A percentile compares a stretch with the other conserved stretches of the same genome.
These are phyloP conservation scores for Salminus brasiliensis DNA, from an alignment of 2,113 vertebrate genomes.

Conservation along the genomic window DNA sequence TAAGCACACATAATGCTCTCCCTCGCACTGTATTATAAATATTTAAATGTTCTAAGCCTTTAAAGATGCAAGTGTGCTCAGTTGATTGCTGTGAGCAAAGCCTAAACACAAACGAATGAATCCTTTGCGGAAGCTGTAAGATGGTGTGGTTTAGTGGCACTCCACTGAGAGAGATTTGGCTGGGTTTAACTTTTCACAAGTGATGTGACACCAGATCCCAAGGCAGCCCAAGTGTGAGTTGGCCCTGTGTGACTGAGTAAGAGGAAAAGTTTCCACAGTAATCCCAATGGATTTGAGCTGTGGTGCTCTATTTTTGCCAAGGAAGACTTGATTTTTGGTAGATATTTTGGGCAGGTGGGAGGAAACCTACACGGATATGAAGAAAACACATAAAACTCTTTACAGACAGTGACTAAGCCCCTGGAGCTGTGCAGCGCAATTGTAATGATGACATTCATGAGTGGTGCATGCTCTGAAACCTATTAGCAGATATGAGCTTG, in stretches of 20 bases:
- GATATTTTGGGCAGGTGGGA: neutral
- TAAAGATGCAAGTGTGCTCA: neutral
- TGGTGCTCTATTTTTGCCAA: neutral
- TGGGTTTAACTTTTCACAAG: neutral
- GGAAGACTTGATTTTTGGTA: neutral
- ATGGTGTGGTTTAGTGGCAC: neutral
- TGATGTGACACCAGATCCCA: neutral
- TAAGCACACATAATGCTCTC: neutral
- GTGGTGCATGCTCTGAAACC: too few relatives aligned
- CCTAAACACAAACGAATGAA: neutral
- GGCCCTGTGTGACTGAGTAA: neutral
- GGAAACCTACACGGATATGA: too few relatives aligned
- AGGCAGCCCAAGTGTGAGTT: neutral
- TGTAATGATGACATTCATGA: too few relatives aligned
- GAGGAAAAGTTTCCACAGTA: neutral
- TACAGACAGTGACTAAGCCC: too few relatives aligned
- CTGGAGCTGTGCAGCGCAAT: too few relatives aligned
- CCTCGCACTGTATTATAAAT: neutral
- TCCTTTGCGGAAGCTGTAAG: neutral
- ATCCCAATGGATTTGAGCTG: neutral
- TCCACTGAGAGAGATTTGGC: neutral
- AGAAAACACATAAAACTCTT: too few relatives aligned
- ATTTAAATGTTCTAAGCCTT: slow-evolving; percentile 5
- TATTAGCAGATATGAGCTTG: too few relatives aligned
- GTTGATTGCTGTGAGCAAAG: neutral